Conservation (phyloP, 2,888 invertebrate genomes). For the Cheilosia scutellata region DNA sequence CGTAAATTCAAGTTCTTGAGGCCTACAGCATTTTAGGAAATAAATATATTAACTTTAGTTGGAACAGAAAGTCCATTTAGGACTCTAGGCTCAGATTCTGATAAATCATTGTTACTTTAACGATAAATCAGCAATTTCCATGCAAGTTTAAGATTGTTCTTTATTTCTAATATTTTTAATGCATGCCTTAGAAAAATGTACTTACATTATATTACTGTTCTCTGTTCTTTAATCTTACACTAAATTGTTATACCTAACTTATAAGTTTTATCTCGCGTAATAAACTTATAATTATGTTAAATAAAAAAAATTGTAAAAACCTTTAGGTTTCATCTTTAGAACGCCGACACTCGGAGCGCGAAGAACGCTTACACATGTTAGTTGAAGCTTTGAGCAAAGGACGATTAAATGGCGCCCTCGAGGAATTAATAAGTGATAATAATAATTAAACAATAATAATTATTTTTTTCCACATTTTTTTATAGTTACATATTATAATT, state of each 20-base stretch:
- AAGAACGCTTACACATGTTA: conserved; percentile 83
- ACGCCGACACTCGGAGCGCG: conserved; percentile 83
- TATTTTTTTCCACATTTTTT: conserved; percentile 63
- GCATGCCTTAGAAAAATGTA: conserved; percentile 52
- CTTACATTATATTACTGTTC: conserved; percentile 2
- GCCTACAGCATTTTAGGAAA: too few relatives aligned
- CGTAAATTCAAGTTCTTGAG: too few relatives aligned
- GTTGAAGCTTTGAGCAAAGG: conserved; percentile 84
- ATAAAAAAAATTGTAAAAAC: conserved; percentile 56
- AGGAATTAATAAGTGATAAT: conserved; percentile 82
- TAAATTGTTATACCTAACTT: neutral
- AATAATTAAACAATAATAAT: conserved; percentile 81
- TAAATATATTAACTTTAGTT: too few relatives aligned
- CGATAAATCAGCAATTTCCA: neutral
- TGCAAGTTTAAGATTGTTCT: neutral
- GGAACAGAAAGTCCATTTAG: too few relatives aligned
- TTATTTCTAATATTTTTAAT: neutral
- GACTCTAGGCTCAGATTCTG: too few relatives aligned
- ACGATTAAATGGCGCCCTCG: conserved; percentile 82
- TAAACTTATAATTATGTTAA: conserved; percentile 15
- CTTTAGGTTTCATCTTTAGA: conserved; percentile 83
- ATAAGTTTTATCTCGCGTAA: neutral
- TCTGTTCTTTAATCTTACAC: neutral
- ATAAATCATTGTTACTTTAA: neutral
- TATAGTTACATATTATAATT: conserved; percentile 51